Conservation (phyloP, 2,113 vertebrate species). For the Gallinago undulata region DNA sequence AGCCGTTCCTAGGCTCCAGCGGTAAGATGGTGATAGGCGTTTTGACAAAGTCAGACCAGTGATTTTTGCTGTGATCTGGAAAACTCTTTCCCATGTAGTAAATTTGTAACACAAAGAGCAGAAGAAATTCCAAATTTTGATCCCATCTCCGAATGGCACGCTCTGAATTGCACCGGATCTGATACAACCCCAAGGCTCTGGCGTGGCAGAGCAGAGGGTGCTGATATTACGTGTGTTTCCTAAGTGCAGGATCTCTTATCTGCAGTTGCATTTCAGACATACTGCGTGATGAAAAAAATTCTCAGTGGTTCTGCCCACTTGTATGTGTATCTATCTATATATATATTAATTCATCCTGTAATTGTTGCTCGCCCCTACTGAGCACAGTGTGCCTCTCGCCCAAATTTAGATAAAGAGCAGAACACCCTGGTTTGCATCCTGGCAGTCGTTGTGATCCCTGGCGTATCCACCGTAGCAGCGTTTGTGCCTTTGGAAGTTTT, state of each 20-base stretch:
- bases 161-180: neutral
- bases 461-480: rapidly evolving
- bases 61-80: neutral
- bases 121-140: neutral
- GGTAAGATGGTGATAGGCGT: neutral
- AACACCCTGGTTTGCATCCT: neutral
- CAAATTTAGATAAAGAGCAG: neutral
- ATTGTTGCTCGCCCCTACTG: neutral
- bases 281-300: neutral
- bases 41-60: neutral
- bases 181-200: neutral
- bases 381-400: neutral
- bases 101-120: neutral
- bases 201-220: neutral
- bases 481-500: neutral
- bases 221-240: neutral
- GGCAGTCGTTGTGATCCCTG: neutral
- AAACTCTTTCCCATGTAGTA: neutral
- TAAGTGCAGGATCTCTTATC: neutral
- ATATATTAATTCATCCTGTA: neutral
- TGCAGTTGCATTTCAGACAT: neutral
- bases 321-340: rapidly evolving
- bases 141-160: neutral
- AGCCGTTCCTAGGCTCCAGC: neutral
- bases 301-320: neutral